Evolutionary conservation across 2,888 invertebrate species (phyloP), one percentile per base, ranked within the genome.

Genomic region (Microctonus hyperodae): DNA sequence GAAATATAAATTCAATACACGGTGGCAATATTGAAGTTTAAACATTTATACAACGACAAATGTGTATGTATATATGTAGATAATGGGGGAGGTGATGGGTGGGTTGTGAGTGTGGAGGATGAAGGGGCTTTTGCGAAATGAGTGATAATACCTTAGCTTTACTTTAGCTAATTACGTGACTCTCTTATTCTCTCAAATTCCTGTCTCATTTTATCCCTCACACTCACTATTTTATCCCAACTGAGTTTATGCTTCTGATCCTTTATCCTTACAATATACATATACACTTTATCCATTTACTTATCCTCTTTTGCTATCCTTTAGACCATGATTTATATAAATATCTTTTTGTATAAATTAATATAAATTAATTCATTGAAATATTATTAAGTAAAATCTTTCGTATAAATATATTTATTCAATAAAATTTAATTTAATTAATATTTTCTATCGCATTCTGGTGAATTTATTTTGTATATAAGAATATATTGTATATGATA

Each of bases 141-240:
- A 81, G 82, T 80, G 83, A 83, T 82, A 83, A 83, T 81, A 78
- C 81, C 75, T 73, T 74, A 76, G 81, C 83, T 83, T 83, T 83
- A 83, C 83, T 83, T 44, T 82, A 83, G 82, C 83, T 83, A 83
- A 83, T 83, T 83, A 83, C 80, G 76, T 68, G 74, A 71, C 68
- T 71, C 68, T 70, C 59, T 66, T 56, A 64, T 51, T 64, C 57
- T 56, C 7, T 71, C 69, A 64, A 62, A 63, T 65, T 40, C 68
- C 68, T 64, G 50, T 68, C 61, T 67, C 61, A 62, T 53, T 25
- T 59, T 55, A 61, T 48, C 68, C 64, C 64, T 59, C 64, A 62
- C 48, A 57, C 69, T 33, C 9, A 69, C 59, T 37, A 64, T 51
- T 31, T 55, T 16, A 55, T 33, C 33, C 31, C 48, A 44, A 28